Conservation (phyloP, 2,888 invertebrate genomes). For the Agapostemon virescens region DNA sequence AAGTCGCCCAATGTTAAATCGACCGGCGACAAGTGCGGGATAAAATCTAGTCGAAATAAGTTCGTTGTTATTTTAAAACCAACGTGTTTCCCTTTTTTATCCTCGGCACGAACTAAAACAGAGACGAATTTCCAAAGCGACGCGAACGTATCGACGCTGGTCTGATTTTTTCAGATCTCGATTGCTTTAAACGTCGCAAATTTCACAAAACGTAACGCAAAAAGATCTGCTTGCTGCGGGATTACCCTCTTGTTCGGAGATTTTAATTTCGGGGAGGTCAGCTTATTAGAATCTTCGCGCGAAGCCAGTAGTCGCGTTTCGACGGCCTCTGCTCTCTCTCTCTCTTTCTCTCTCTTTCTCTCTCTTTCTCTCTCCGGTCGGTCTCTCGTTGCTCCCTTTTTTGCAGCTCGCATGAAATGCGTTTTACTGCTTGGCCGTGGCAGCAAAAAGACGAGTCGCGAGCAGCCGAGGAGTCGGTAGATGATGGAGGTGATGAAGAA, state of each 20-base stretch:
- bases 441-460: constrained; percentile 53
- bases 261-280: background rate
- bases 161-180: too few species aligned
- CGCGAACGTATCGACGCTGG: too few species aligned
- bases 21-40: too few species aligned
- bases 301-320: constrained; percentile 54
- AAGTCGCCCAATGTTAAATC: too few species aligned
- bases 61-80: too few species aligned
- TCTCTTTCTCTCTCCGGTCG: constrained; percentile 4
- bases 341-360: constrained; percentile 14
- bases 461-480: constrained; percentile 52
- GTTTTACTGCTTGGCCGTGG: constrained; percentile 64
- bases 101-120: too few species aligned
- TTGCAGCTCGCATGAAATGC: constrained; percentile 63
- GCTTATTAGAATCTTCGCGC: constrained; percentile 58
- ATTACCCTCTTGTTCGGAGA: background rate
- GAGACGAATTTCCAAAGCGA: too few species aligned
- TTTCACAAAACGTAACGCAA: background rate
- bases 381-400: constrained; percentile 48
- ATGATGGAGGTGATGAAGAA: constrained; percentile 68
- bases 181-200: background rate
- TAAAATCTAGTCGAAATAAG: too few species aligned
- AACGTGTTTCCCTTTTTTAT: too few species aligned
- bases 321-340: constrained; percentile 23
- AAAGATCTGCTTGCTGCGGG: too few species aligned